Base-by-base conservation (phyloP, 2,797 vertebrate genomes). In the Threskiornis aethiopicus region DNA sequence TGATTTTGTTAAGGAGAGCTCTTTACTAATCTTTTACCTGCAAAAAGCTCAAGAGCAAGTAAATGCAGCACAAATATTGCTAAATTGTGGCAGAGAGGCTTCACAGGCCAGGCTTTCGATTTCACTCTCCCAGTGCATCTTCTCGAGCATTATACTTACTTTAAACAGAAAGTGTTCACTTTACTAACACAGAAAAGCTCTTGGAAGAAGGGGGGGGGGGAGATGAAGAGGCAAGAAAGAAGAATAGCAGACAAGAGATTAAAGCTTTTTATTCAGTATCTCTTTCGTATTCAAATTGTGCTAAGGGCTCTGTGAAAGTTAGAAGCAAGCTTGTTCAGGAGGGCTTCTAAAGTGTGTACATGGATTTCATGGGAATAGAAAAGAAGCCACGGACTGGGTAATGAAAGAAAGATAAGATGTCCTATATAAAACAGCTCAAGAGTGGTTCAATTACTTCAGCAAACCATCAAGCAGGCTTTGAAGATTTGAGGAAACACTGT, bases 1-100 rank as follows among this genome's bases (percentile, higher is more conserved):
- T 98, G 98, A 98, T 99, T 98, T 99, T 98, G 98, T 99, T 98
- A 98, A 98, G 78, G 94, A 98, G 98, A 98, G 98, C 95, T 97
- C 98, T 98, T 98, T 97, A 97, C 98, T 99, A 98, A 99, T 99
- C 98, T 99, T 98, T 97, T 99, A 99, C 99, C 99, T 99, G 99
- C 97, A 98, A 98, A 97, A 98, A 98, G 97, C 97, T 98, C 96
- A 97, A 97, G 93, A 94, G 92, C 96, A 96, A 92, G 97, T 97
- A 98, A 97, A 97, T 71, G 94, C 92, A 20, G 88, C 87, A 97
- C 97, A 97, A 98, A 98, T 96, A 98, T 88, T 91, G 94, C 97
- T 95, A 96, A 98, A 97, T 96, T 94, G 97, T 98, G 98, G 95
- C 95, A 84, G 96, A 96, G 95, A 97, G 95, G 92, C 92, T 97